A percentile compares a stretch with the other conserved stretches of the same genome.
Evolutionary conservation across 1,140 invertebrate genomes (phyloP).

Genomic region (Cherax destructor): DNA sequence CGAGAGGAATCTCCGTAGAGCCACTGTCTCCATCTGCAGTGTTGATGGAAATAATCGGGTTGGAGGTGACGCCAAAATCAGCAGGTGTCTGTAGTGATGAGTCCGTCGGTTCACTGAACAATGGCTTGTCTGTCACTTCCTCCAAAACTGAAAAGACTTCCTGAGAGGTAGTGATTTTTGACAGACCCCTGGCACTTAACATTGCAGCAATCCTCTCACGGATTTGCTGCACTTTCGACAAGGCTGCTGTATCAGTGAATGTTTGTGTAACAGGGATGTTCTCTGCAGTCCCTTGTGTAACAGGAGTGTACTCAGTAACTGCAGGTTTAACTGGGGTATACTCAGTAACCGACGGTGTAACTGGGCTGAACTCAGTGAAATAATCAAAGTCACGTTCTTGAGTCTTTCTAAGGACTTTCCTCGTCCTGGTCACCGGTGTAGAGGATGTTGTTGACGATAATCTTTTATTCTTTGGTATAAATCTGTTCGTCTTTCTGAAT

Average conservation of each 20-base stretch:
- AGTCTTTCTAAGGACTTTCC: neutral
- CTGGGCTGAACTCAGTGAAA: neutral
- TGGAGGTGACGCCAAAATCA: neutral
- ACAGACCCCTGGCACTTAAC: slow-evolving; percentile 4
- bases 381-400: slow-evolving; percentile 21
- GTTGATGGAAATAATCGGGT: slow-evolving; percentile 2
- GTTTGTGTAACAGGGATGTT: neutral
- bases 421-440: neutral
- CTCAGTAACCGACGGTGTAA: neutral
- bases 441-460: neutral
- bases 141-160: slow-evolving; percentile 38
- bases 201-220: slow-evolving; percentile 49
- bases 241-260: slow-evolving; percentile 3
- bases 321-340: too few relatives aligned
- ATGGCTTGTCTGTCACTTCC: slow-evolving; percentile 25
- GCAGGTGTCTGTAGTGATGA: neutral
- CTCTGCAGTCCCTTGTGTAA: too few relatives aligned
- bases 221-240: slow-evolving; percentile 28
- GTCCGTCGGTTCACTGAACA: neutral
- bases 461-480: slow-evolving; percentile 8
- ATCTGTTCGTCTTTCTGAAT: slow-evolving; percentile 27
- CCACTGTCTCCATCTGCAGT: neutral
- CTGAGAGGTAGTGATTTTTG: slow-evolving; percentile 44
- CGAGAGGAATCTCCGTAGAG: slow-evolving; percentile 22
- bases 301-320: too few relatives aligned